Evolutionary conservation across 2,797 vertebrate species (phyloP), one percentile per base, ranked within the genome.

Genomic region (Octomys mimax): DNA sequence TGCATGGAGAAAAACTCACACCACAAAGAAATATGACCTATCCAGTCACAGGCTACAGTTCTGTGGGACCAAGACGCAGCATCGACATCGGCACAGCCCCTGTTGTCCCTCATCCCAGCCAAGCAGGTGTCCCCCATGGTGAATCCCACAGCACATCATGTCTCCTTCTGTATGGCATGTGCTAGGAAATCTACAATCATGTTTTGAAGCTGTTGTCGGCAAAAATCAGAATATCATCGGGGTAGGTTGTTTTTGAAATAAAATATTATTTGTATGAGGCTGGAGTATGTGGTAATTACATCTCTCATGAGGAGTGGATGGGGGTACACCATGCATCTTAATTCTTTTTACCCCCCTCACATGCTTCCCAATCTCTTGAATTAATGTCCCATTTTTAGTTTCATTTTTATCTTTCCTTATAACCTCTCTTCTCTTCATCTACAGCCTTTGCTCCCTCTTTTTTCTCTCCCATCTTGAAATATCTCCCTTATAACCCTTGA

Each of bases 11-110:
- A 81, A 66, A 14, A 26, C 2, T 14, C 52, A 26, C 0, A 0
- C 42, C 1, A 2, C 46, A 10, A 68, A 59, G 14, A 28, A 66
- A 6, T 2, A 33, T 0, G 1, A 28, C 9, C 33, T 57, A 2
- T 31, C 2, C 6, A 36, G 13, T 19, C 70, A 87, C 62, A 66
- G 49, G 12, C 10, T 10, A 1, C 33, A 10, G 24, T 21, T 16
- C 10, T 39, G 24, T 24, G 12, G 12, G 49, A 31, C 59, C 31
- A 52, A 36, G 11, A 26, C 12, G 18, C 66, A n/a, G 42, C 59
- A 71, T 36, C 33, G 42, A 18, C 31, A 6, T 2, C 2, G 11
- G 71, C 22, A 73, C 39, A 73, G 6, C 22, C 39, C 24, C 39
- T 73, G 10, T 42, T 5, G 3, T 73, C 71, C 71, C 39, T 13